phyloP scores from a whole-genome alignment of 2,113 vertebrate genomes.

The Todiramphus saurophagus region DNA sequence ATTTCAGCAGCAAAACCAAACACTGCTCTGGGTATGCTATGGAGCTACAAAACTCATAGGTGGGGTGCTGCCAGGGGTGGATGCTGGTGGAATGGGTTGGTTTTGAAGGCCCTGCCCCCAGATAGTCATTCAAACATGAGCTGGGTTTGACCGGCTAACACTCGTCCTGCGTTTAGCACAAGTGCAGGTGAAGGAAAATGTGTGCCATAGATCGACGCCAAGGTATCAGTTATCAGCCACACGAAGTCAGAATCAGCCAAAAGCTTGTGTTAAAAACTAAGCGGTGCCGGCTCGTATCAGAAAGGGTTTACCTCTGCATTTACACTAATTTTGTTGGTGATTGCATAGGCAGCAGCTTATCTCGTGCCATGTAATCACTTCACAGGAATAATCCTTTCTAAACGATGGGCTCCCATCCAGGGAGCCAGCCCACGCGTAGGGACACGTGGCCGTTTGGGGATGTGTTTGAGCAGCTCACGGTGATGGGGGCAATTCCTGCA shows the following conservation, averaged over 20 bases:
- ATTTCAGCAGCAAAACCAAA: neutral
- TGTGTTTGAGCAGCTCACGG: neutral
- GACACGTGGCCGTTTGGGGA: neutral
- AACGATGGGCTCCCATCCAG: neutral
- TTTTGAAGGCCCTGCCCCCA: neutral
- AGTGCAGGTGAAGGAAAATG: neutral
- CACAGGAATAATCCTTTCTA: neutral
- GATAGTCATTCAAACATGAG: neutral
- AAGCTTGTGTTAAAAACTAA: neutral
- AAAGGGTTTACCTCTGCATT: neutral
- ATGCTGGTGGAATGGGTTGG: fast-evolving
- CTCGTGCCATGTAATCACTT: neutral
- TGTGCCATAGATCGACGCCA: fast-evolving
- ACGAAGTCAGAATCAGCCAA: neutral
- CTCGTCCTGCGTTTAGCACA: neutral
- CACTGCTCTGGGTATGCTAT: neutral
- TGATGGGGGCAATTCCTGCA: neutral
- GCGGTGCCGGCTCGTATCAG: fast-evolving
- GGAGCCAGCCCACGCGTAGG: fast-evolving
- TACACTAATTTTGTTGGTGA: neutral
- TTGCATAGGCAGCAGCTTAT: neutral
- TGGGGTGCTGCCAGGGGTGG: neutral
- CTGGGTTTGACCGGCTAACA: fast-evolving
- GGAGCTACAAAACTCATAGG: neutral
- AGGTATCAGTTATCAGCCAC: neutral